These are phyloP conservation scores for Tricholauxania praeusta DNA, from an alignment of 2,888 invertebrate genomes.

Conservation along the genomic window DNA sequence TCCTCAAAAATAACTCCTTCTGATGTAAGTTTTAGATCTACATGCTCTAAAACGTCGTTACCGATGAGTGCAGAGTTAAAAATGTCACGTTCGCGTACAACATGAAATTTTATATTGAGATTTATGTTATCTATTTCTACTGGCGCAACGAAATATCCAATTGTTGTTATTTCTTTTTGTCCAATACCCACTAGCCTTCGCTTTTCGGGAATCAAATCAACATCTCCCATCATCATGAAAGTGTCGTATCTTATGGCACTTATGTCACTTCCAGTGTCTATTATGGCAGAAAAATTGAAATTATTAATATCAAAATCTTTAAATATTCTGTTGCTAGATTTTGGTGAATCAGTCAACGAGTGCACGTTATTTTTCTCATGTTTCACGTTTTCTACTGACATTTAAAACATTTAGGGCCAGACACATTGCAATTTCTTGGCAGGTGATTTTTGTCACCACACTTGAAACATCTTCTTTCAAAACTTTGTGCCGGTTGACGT, in stretches of 20 bases:
- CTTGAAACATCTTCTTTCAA: no score
- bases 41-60: neutral
- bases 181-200: slow-evolving; percentile 18
- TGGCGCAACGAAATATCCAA: slow-evolving; percentile 21
- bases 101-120: slow-evolving; percentile 20
- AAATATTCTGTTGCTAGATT: no score
- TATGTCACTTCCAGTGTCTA: slow-evolving; percentile 21
- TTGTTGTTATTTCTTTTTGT: slow-evolving; percentile 21
- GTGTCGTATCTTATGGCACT: slow-evolving; percentile 31
- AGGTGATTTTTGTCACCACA: no score
- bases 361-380: no score
- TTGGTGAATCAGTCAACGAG: no score
- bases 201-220: slow-evolving; percentile 16
- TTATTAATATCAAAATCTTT: no score
- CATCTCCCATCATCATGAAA: slow-evolving; percentile 13
- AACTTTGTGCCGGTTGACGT: no score
- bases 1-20: slow-evolving; percentile 1
- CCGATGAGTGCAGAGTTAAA: slow-evolving; percentile 21
- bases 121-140: slow-evolving; percentile 5
- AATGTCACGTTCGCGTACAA: slow-evolving; percentile 26
- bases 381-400: neutral
- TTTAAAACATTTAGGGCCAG: neutral
- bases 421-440: no score
- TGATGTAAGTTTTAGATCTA: neutral
- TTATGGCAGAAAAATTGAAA: no score